phyloP scores from a whole-genome alignment of 1,140 invertebrate genomes.

The Bactericera cockerelli region DNA sequence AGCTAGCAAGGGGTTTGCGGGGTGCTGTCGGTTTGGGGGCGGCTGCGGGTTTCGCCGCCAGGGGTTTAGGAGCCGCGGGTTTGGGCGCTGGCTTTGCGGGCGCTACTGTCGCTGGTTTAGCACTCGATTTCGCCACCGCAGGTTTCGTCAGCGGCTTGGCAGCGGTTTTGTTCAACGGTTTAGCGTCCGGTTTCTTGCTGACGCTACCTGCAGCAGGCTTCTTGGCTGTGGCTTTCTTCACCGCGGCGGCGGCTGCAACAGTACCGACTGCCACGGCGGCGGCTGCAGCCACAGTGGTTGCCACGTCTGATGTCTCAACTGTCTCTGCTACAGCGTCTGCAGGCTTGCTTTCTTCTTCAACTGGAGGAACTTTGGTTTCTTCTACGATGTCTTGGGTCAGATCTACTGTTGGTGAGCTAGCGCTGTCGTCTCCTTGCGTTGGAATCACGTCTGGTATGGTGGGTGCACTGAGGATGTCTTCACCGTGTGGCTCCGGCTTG shows the following conservation, averaged over 20 bases:
- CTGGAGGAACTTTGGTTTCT: too few relatives aligned
- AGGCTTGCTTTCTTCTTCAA: neutral
- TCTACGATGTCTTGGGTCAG: neutral
- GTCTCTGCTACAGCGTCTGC: neutral
- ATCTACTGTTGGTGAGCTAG: neutral
- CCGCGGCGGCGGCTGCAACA: neutral
- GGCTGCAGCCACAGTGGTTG: neutral
- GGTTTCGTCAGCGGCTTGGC: neutral
- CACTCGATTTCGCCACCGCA: neutral
- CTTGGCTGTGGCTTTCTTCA: neutral
- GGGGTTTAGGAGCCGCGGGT: neutral
- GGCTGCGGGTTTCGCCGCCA: neutral
- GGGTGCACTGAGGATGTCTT: neutral
- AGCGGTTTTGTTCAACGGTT: neutral
- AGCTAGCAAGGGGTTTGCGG: neutral
- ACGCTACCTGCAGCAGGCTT: neutral
- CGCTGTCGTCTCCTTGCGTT: neutral
- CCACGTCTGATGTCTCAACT: neutral
- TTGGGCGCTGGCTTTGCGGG: neutral
- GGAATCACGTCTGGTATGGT: neutral
- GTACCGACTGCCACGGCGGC: neutral
- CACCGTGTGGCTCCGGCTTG: neutral
- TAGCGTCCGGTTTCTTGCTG: neutral
- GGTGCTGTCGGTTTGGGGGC: neutral
- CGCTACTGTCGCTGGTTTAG: neutral